A percentile compares a stretch with the other conserved stretches of the same genome.
phyloP scores from a whole-genome alignment of 1,140 invertebrate genomes.

The Whitmania pigra region DNA sequence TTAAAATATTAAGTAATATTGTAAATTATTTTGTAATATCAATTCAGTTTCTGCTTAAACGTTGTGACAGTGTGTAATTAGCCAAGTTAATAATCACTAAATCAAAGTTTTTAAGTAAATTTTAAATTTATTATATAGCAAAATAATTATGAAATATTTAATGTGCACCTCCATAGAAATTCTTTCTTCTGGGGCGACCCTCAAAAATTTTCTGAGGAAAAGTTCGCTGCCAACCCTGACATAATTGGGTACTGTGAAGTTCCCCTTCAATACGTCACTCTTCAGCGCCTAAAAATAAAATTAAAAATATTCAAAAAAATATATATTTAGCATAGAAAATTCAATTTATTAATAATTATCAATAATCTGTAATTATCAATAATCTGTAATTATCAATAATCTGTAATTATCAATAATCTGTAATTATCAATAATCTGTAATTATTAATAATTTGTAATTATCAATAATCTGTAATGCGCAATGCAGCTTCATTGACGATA shows the following conservation, averaged over 20 bases:
- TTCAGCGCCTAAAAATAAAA: constrained; percentile 1
- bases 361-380: too few relatives aligned
- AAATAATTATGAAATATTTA: background rate
- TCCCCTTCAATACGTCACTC: background rate
- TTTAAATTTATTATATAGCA: background rate
- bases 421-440: too few relatives aligned
- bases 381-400: too few relatives aligned
- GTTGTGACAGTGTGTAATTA: background rate
- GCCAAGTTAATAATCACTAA: background rate
- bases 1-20: too few relatives aligned
- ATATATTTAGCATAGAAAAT: background rate
- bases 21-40: too few relatives aligned
- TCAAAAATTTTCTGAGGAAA: constrained; percentile 1
- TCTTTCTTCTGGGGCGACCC: background rate
- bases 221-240: constrained; percentile 1
- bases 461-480: too few relatives aligned
- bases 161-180: background rate
- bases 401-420: too few relatives aligned
- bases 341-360: too few relatives aligned
- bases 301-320: background rate
- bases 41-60: background rate
- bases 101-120: background rate
- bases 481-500: too few relatives aligned
- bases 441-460: too few relatives aligned
- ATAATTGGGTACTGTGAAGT: background rate